Evolutionary conservation across 37 sponge, comb jelly and placozoan genomes (phyloP), one percentile per base, ranked within the genome.

Genomic region (Geodia barretti): DNA sequence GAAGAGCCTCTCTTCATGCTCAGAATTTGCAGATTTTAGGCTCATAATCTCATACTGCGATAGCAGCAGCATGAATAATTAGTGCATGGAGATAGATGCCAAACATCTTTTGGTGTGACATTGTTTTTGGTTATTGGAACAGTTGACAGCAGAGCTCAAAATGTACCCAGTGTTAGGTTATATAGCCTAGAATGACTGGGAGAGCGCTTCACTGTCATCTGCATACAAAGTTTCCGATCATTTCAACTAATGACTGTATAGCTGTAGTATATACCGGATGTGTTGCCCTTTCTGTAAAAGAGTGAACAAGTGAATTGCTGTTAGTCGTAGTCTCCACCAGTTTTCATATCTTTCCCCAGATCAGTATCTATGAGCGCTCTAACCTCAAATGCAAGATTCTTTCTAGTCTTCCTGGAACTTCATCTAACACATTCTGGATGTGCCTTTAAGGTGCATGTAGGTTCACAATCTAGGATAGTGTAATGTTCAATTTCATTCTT

Each of bases 1-100:
- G 40, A 78, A 67, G 26, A 78, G 30, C 37, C 79, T 78, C 37
- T 78, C 79, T 40, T 78, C 79, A 21, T 78, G 66, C 37, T 78
- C 79, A 23, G 68, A 34, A 37, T 78, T 78, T 4, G 42, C 42
- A 31, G 68, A n/a, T 41, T 77, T 78, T 7, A 76, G 77, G 40
- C 63, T 62, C 1, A 76, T 31, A 35, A 76, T 61, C 28, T 76
- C 77, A 62, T 62, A 76, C 35, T 62, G 77, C 0, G 21, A n/a
- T n/a, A n/a, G n/a, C 62, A 62, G 77, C 35, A 21, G 77, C 77
- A 62, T 76, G 77, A 29, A 60, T 35, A 3, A 24, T 25, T 33
- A 76, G 11, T 60, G 77, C 66, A 66, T 66, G 79, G 19, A 78
- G 42, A 37, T 78, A 78, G 25, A 39, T 39, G 4, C 79, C 79